Conservation (phyloP, 2,888 invertebrate species). For the Boloria euphrosyne region DNA sequence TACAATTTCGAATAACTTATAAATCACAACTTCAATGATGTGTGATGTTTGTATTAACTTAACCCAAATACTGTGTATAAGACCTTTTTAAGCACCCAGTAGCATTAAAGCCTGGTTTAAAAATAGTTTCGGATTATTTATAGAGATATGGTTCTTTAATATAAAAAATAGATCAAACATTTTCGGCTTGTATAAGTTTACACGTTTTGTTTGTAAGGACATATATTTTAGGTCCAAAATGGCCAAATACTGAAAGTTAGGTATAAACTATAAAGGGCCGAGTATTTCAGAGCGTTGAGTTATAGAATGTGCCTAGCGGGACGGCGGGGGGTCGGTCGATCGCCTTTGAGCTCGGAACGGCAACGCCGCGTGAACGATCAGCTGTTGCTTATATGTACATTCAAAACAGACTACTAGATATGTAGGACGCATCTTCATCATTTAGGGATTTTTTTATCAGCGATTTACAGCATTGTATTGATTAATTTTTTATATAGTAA, state of each 20-base stretch:
- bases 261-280: slow-evolving; percentile 50
- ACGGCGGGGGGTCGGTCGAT: slow-evolving; percentile 69
- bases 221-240: slow-evolving; percentile 2
- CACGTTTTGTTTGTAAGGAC: too few relatives aligned
- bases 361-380: slow-evolving; percentile 70
- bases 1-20: too few relatives aligned
- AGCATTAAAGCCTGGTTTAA: too few relatives aligned
- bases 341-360: slow-evolving; percentile 64
- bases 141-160: too few relatives aligned
- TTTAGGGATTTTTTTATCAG: background rate
- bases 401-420: slow-evolving; percentile 64
- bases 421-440: slow-evolving; percentile 40
- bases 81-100: too few relatives aligned
- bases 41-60: too few relatives aligned
- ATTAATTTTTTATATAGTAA: background rate
- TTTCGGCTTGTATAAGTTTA: too few relatives aligned
- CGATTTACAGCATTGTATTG: background rate
- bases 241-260: slow-evolving; percentile 41
- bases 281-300: slow-evolving; percentile 63
- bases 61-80: too few relatives aligned
- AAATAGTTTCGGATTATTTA: too few relatives aligned
- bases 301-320: slow-evolving; percentile 54
- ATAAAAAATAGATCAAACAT: too few relatives aligned
- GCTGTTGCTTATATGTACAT: slow-evolving; percentile 76
- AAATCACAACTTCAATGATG: too few relatives aligned